Conservation (phyloP, 2,888 invertebrate genomes). For the Ormyrus thymus region DNA sequence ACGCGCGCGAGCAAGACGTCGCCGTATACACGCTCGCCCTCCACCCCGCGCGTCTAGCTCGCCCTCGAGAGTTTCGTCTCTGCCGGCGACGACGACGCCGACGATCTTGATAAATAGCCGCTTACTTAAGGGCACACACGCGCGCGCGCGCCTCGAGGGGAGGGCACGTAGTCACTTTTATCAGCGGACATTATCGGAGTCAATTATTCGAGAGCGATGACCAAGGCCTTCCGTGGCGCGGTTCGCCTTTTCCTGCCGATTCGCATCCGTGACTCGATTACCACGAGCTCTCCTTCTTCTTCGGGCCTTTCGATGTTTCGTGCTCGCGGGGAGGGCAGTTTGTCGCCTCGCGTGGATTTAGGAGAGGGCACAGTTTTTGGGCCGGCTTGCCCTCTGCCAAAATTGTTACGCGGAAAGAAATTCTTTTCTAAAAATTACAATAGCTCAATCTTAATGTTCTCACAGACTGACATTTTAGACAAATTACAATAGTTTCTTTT, state of each 20-base stretch:
- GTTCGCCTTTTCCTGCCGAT: constrained; percentile 50
- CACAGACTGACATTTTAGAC: no score
- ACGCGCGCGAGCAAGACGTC: neutral
- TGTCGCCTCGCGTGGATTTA: no score
- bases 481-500: no score
- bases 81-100: constrained; percentile 42
- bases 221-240: constrained; percentile 41
- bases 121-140: constrained; percentile 37
- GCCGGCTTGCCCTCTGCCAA: neutral
- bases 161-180: constrained; percentile 52
- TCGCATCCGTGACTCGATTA: constrained; percentile 53
- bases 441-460: no score
- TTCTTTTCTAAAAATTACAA: no score
- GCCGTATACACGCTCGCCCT: neutral
- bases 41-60: constrained; percentile 15
- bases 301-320: no score
- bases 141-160: neutral
- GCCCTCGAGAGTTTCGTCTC: constrained; percentile 28
- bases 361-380: no score
- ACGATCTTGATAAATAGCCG: constrained; percentile 62
- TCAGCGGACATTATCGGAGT: constrained; percentile 60
- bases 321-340: no score
- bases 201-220: constrained; percentile 58
- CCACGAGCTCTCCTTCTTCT: neutral
- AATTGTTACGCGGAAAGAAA: no score